Conservation (phyloP, 2,888 invertebrate species). For the Aporophyla nigra region DNA sequence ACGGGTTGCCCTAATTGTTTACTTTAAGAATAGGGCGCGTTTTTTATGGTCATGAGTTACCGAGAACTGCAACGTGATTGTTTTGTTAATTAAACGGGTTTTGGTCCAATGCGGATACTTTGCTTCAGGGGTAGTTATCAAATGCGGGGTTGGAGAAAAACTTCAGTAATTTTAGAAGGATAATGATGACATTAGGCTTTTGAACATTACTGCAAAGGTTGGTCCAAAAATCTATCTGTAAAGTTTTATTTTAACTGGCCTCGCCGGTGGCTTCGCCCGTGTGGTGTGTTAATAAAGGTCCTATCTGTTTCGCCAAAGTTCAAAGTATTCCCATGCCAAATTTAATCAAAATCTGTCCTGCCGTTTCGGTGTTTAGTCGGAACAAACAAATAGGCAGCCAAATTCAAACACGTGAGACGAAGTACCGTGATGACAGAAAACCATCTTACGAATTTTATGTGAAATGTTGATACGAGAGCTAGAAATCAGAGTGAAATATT, state of each 20-base stretch:
- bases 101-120: constrained; percentile 28
- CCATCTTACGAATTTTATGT: constrained; percentile 19
- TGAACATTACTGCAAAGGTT: background rate
- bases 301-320: too few relatives aligned
- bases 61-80: constrained; percentile 38
- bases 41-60: constrained; percentile 53
- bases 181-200: background rate
- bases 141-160: background rate
- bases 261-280: too few relatives aligned
- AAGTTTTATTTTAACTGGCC: background rate
- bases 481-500: constrained; percentile 36
- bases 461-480: constrained; percentile 16
- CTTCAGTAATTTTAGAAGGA: background rate
- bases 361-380: too few relatives aligned
- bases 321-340: too few relatives aligned
- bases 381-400: too few relatives aligned
- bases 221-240: background rate
- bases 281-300: too few relatives aligned
- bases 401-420: too few relatives aligned
- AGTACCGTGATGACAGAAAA: background rate
- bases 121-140: background rate
- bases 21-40: constrained; percentile 70
- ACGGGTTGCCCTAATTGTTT: constrained; percentile 77
- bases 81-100: constrained; percentile 41
- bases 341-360: too few relatives aligned